phyloP scores from a whole-genome alignment of 2,113 vertebrate genomes.

The Lamprologus sp. region DNA sequence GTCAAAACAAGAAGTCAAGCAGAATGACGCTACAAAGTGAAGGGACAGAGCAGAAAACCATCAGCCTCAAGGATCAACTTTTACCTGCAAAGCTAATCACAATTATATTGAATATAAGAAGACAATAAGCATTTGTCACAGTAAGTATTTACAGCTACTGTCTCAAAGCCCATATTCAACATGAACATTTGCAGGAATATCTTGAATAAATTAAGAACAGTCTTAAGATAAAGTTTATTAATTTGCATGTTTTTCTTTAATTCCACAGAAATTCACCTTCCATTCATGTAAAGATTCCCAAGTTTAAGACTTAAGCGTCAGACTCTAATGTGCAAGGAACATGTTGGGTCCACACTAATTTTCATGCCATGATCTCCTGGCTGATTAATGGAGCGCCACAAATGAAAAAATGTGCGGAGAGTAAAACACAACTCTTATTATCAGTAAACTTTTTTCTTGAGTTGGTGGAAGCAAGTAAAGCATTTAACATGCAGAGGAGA shows the following conservation, averaged over 20 bases:
- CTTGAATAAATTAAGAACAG: fast-evolving
- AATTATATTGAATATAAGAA: fast-evolving
- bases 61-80: neutral
- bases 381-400: fast-evolving
- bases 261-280: fast-evolving
- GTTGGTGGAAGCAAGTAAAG: neutral
- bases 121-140: conserved; percentile 33
- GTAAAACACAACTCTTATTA: neutral
- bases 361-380: conserved; percentile 32
- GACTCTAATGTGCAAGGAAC: neutral
- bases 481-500: neutral
- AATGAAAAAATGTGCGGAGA: fast-evolving
- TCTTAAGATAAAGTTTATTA: neutral
- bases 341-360: conserved; percentile 29
- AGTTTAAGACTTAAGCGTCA: neutral
- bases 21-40: neutral
- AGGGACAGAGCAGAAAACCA: neutral
- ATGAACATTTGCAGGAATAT: fast-evolving
- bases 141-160: conserved; percentile 8
- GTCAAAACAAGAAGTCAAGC: fast-evolving
- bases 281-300: neutral
- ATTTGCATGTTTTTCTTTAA: neutral
- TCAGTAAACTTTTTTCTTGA: neutral
- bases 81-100: conserved; percentile 20
- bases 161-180: neutral